Percentiles rank a stretch among this genome's conserved stretches.
Conservation (phyloP, 1,140 invertebrate species). For the Drosophila virilis region DNA sequence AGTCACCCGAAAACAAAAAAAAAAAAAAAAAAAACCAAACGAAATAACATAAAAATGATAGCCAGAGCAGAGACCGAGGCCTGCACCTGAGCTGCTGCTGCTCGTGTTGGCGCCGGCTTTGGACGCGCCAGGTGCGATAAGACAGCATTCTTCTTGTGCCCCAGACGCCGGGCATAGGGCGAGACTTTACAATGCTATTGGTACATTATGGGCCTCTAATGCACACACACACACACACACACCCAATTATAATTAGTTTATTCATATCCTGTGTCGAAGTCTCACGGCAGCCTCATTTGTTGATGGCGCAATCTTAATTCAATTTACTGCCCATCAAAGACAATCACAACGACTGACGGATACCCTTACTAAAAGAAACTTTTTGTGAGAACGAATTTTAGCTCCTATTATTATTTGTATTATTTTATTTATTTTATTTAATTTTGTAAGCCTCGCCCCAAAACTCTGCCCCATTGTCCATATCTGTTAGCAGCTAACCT, state of each 20-base stretch:
- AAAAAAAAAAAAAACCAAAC: conserved; percentile 16
- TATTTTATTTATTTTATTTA: not conserved
- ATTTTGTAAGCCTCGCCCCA: no score
- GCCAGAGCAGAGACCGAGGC: conserved; percentile 44
- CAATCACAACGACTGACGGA: conserved; percentile 25
- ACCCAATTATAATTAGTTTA: conserved; percentile 80
- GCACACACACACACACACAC: conserved; percentile 37
- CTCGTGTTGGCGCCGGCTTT: conserved; percentile 67
- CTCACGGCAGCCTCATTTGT: conserved; percentile 70
- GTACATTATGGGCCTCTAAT: conserved; percentile 55
- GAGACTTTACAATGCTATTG: conserved; percentile 1
- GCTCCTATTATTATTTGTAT: not conserved
- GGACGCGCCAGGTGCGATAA: conserved; percentile 74
- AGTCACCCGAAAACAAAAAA: conserved; percentile 56
- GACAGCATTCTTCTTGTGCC: conserved; percentile 70
- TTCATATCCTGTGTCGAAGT: conserved; percentile 79
- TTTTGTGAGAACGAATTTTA: not conserved
- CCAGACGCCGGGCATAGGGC: conserved; percentile 35
- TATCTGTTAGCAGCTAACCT: no score
- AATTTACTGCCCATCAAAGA: conserved; percentile 68
- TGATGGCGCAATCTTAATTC: conserved; percentile 81
- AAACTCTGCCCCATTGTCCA: no score
- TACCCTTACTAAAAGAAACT: conserved; percentile 34
- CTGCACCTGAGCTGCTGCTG: conserved; percentile 44
- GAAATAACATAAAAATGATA: conserved; percentile 60